phyloP scores from a whole-genome alignment of 2,888 invertebrate genomes.

The Apamea epomidion region DNA sequence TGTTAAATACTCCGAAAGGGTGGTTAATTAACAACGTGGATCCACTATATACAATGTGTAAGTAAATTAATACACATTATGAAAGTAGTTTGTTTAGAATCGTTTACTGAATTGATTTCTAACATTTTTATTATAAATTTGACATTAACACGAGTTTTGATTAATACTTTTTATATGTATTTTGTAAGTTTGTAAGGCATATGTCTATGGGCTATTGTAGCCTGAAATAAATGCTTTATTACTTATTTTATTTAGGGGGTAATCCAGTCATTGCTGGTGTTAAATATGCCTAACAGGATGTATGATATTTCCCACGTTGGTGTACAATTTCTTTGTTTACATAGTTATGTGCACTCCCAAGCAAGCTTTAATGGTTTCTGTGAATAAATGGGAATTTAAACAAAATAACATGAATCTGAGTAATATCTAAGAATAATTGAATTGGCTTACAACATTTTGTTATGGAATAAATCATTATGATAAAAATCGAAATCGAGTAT shows the following conservation, averaged over 20 bases:
- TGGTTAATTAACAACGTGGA: neutral
- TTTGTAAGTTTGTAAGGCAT: too few relatives aligned
- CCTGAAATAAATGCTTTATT: too few relatives aligned
- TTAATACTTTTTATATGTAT: too few relatives aligned
- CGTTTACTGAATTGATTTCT: neutral
- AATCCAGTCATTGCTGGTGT: neutral
- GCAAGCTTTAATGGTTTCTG: neutral
- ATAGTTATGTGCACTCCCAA: neutral
- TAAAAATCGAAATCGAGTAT: neutral
- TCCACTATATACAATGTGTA: neutral
- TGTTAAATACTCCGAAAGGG: neutral
- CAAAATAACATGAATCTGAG: neutral
- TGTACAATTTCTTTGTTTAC: neutral
- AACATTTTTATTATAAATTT: too few relatives aligned
- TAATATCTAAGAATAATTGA: neutral
- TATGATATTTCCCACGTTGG: neutral
- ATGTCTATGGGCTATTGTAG: too few relatives aligned
- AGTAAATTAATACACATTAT: neutral
- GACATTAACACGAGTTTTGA: too few relatives aligned
- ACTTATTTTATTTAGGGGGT: too few relatives aligned
- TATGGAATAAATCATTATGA: neutral
- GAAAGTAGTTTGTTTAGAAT: neutral
- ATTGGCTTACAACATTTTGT: neutral
- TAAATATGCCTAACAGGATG: neutral
- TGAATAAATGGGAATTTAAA: neutral